phyloP scores from a whole-genome alignment of 35 echinoderm and acorn worm genomes.

The Heliocidaris tuberculata region DNA sequence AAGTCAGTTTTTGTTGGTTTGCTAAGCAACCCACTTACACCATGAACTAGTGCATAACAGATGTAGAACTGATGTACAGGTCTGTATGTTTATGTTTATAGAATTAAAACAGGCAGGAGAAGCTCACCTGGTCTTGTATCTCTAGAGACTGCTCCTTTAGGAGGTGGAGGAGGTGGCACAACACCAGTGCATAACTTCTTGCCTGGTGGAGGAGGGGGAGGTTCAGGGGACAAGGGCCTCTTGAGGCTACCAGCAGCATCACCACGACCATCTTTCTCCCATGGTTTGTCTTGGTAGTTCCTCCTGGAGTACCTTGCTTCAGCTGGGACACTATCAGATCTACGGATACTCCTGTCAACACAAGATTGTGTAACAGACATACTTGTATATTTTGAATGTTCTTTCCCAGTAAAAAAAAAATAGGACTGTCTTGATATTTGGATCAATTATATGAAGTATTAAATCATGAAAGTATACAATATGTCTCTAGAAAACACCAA shows the following conservation, averaged over 20 bases:
- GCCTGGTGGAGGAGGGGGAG: constrained; percentile 77
- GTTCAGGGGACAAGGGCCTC: constrained; percentile 84
- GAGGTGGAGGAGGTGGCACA: constrained; percentile 55
- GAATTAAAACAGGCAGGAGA: background rate
- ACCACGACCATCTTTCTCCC: constrained; percentile 63
- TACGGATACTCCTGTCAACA: constrained; percentile 34
- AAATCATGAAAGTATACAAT: background rate
- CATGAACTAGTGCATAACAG: background rate
- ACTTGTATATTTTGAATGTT: background rate
- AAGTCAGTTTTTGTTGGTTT: too few species aligned
- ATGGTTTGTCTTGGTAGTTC: constrained; percentile 82
- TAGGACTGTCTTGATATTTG: background rate
- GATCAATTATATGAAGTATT: background rate
- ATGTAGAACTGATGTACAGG: background rate
- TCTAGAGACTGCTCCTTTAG: constrained; percentile 38
- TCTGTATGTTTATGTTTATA: background rate
- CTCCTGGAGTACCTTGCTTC: constrained; percentile 70
- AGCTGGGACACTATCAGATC: constrained; percentile 24
- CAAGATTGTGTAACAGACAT: background rate
- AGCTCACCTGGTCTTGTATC: constrained; percentile 54
- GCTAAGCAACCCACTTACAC: too few species aligned
- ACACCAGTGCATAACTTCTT: constrained; percentile 5
- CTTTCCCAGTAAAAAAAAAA: background rate
- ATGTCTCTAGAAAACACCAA: too few species aligned
- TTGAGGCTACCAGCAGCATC: constrained; percentile 63